These are phyloP conservation scores for Pseudomyrmex pallidus DNA, from an alignment of 1,140 invertebrate genomes.

Conservation along the genomic window DNA sequence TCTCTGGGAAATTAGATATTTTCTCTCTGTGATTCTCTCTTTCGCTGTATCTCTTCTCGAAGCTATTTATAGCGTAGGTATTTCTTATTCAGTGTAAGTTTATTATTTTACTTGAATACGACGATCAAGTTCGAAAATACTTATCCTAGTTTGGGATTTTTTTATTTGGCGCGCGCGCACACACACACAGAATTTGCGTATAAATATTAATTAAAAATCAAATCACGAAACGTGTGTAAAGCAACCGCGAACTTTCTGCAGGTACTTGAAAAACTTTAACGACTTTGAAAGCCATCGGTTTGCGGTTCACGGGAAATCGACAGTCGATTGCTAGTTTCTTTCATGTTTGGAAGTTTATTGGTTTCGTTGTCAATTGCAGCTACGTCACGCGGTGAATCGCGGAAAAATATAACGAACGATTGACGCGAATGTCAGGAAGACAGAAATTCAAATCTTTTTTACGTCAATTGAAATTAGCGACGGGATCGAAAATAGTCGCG, in stretches of 20 bases:
- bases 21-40: background rate
- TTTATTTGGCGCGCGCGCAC: background rate
- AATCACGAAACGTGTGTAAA: slow-evolving; percentile 12
- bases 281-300: slow-evolving; percentile 7
- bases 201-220: slow-evolving; percentile 6
- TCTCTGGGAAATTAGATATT: slow-evolving; percentile 9
- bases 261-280: background rate
- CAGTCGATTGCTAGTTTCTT: slow-evolving; percentile 17
- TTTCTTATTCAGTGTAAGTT: background rate
- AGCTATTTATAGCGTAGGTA: background rate
- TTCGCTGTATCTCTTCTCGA: background rate
- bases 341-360: slow-evolving; percentile 1
- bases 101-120: background rate
- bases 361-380: background rate
- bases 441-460: slow-evolving; percentile 6
- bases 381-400: background rate
- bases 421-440: background rate
- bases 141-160: too few relatives aligned
- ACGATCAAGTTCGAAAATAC: too few relatives aligned
- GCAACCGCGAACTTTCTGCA: slow-evolving; percentile 11
- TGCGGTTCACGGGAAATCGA: background rate
- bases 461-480: slow-evolving; percentile 15
- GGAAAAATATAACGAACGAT: background rate
- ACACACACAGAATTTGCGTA: too few relatives aligned
- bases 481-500: slow-evolving; percentile 28